Evolutionary conservation across 2,113 vertebrate species (phyloP), one percentile per base, ranked within the genome.

Genomic region (Fulmarus glacialis): DNA sequence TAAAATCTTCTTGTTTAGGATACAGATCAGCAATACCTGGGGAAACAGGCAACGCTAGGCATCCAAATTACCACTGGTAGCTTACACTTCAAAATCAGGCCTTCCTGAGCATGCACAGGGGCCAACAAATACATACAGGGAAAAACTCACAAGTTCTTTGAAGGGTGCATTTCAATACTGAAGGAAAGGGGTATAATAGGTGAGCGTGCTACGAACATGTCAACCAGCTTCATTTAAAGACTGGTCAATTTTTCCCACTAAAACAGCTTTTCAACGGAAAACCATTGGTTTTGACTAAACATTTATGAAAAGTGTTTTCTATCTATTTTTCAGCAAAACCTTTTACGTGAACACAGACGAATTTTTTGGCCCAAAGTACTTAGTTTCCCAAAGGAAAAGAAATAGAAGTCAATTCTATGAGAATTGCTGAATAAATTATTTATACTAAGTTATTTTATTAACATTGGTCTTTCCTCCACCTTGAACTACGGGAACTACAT

Each of bases 121-220:
- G 4, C 13, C 70, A 85, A 32, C 13, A 91, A 59, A 58, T 36
- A n/a, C 20, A 8, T 17, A 23, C 2, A 77, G 40, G 23, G 26
- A 52, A 91, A 93, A 45, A 4, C 6, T 63, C 64, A 43, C 13
- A 59, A 30, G 27, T 16, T 24, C 36, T 85, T 72, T 72, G 26
- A 72, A 90, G 17, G 6, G 10, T 62, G 2, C 6, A 9, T 59
- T 92, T 85, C 48, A 75, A 2, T 48, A 52, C 26, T 66, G 48
- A 64, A 80, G 26, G 6, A 79, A 82, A 75, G 19, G 7, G 16
- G 3, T 70, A 5, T 6, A 80, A 38, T 11, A 68, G 9, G 11
- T 45, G 12, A 79, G 8, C 11, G 59, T 0, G 0, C 15, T 42
- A n/a, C 14, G 40, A 89, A 75, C 12, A 21, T 19, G 21, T 36